Base-by-base conservation (phyloP, 2,888 invertebrate species). In the Epistrophe grossulariae region DNA sequence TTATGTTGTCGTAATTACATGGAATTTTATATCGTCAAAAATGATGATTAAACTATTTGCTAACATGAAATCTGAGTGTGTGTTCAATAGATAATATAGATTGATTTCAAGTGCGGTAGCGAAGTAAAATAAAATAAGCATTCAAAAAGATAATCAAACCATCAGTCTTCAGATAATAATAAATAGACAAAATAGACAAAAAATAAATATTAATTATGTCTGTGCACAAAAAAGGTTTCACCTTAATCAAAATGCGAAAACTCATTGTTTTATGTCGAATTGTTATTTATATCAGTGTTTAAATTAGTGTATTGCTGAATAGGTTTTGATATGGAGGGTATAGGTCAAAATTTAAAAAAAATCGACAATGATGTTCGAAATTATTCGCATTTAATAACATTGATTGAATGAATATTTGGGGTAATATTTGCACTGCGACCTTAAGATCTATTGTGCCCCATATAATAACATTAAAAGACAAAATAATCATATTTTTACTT, bases 21-120 rank as follows among this genome's bases (percentile, higher is more conserved):
- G 50, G 17, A 19, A 19, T 50, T 19, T 19, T 19, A 9, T 50
- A 50, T 50, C 19, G 13, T 50, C 50, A 19, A 48, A 28, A 55
- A 55, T 28, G 4, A 55, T 55, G 17, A 55, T 55, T 55, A 55
- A 55, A 59, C 6, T 59, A 35, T 59, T 31, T 59, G 17, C n/a
- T 35, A 9, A 17, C 59, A n/a, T 59, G 10, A 10, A 59, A 35
- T 59, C 59, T 35, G 31, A 57, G 19, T 57, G 31, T 57, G 13
- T 31, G n/a, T 31, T n/a, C 57, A 57, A 57, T n/a, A 57, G 9
- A 45, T 45, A 43, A 43, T 15, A 52, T 52, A 24, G 24, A 52
- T 52, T 52, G 9, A 57, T 28, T 57, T 57, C 4, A 31, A 59
- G n/a, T 59, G n/a, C 24, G 11, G 11, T 15, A 24, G 52, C 7